Base-by-base conservation (phyloP, 2,888 invertebrate species). In the Scrobipalpa costella region DNA sequence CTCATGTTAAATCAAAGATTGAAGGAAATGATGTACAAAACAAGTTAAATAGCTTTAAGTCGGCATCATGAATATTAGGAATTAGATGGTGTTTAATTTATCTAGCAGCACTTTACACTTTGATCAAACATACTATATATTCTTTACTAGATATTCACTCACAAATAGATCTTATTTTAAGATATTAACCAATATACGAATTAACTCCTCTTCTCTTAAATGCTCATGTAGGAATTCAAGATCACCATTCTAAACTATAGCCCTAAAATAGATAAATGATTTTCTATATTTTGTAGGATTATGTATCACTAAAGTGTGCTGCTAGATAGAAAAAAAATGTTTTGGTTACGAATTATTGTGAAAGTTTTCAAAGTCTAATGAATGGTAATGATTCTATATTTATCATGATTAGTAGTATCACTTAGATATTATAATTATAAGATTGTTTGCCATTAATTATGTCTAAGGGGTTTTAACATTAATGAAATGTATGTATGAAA, bases 1-100 rank as follows among this genome's bases (percentile, higher is more conserved):
- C 49, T 44, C 38, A 52, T 27, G 52, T 52, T 36, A 60, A 66
- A 62, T 62, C 62, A 62, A 66, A 55, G 63, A 61, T 36, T 58
- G 40, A 62, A 64, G 33, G 50, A 73, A 73, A 71, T 67, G 72
- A 79, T 84, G 84, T 85, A 85, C 85, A 86, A 83, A 81, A 63
- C 74, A 77, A 73, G 71, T 79, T 78, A 68, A 75, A 73, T 84
- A 83, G 78, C 71, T 79, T 68, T 85, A 83, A 84, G 83, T 71
- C 13, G 21, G 17, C 70, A 70, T 33, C 27, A 78, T 70, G 79
- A 74, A 72, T 15, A 76, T 71, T 75, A 78, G 76, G 72, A 79
- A 81, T 83, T 15, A 55, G 34, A 34, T 15, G 7, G 15, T 55
- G 55, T 55, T 15, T 11, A 11, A 2, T 13, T 13, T 27, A 52